Evolutionary conservation across 2,888 invertebrate genomes (phyloP), one percentile per base, ranked within the genome.

Genomic region (Margaritifera margaritifera): DNA sequence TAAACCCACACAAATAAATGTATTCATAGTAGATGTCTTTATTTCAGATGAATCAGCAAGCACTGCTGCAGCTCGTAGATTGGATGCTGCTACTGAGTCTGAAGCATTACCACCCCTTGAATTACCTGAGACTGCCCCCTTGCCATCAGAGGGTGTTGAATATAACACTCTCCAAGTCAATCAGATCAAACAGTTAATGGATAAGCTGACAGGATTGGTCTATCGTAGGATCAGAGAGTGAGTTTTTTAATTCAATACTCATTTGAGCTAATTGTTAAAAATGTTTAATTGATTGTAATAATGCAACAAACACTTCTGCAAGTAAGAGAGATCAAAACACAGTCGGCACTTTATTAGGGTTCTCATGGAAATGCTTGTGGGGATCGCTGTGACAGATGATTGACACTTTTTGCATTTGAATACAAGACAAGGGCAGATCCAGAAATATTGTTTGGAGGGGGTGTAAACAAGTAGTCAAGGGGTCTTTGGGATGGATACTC

Each of bases 101-200:
- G 84, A 82, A 61, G 83, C 82, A 59, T 78, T 84, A 67, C 85
- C 85, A 62, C 75, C 84, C 67, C 74, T 86, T 56, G 85, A 86
- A 59, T 71, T 87, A 15, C 87, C 88, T 6, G 85, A 84, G 64
- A 82, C 84, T 25, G 77, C 82, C 0, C 65, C 74, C 6, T 78
- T 89, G 53, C 89, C 89, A 51, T 79, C 86, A 53, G 85, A 83
- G 51, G 87, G 86, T 1, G 83, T 88, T 8, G 84, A 87, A 42
- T 89, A 89, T 66, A 74, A 78, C 51, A 82, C 80, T 65, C 72
- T 88, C 62, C 76, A 86, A 52, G 82, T 79, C 59, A 82, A 85
- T 72, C 81, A 82, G 57, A 80, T 89, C 65, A 86, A 85, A 74
- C 81, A 86, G 66, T 71, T 86, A 52, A 84, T 87, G 75, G 87